phyloP scores from a whole-genome alignment of 2,888 invertebrate genomes.

The Sesia bembeciformis region DNA sequence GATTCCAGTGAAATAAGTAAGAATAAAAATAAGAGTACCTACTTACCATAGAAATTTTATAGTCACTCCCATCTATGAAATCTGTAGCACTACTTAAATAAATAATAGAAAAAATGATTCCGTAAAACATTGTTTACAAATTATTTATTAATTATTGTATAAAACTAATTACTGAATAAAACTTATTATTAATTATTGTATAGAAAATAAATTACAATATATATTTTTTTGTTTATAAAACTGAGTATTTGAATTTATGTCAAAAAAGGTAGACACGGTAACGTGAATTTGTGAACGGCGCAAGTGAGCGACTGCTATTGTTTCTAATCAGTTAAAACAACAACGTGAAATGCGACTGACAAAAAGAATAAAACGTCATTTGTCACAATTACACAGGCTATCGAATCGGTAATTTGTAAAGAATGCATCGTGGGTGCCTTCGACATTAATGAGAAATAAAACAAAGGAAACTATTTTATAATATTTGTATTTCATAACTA shows the following conservation, averaged over 20 bases:
- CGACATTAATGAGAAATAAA: too few relatives aligned
- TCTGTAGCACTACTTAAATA: not conserved
- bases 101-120: not conserved
- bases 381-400: too few relatives aligned
- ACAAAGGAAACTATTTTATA: too few relatives aligned
- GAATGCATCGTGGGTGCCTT: too few relatives aligned
- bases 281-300: not conserved
- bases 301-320: not conserved
- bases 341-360: not conserved
- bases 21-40: conserved; percentile 15
- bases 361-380: too few relatives aligned
- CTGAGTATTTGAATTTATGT: too few relatives aligned
- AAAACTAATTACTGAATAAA: not conserved
- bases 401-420: too few relatives aligned
- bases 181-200: not conserved
- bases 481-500: too few relatives aligned
- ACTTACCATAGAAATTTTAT: conserved; percentile 36
- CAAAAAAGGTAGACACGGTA: not conserved
- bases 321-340: not conserved
- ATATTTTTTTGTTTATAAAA: too few relatives aligned
- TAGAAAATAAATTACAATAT: not conserved
- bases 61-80: not conserved
- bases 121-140: not conserved
- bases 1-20: not conserved
- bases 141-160: not conserved